phyloP scores from a whole-genome alignment of 2,797 vertebrate species.

The Pseudochirops cupreus region DNA sequence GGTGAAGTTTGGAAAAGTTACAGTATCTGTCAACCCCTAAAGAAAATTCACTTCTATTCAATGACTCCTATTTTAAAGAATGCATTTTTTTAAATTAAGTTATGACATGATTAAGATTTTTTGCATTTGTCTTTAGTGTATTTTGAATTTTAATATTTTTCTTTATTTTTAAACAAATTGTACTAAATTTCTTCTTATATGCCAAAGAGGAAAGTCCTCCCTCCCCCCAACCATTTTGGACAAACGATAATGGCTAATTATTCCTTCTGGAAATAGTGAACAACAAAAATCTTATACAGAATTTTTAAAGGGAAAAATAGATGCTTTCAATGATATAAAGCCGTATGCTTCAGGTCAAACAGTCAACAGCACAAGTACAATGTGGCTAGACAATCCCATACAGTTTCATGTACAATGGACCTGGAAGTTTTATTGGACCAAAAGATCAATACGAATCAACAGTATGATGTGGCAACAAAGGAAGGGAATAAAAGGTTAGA shows the following conservation, averaged over 20 bases:
- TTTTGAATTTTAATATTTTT: constrained; percentile 29
- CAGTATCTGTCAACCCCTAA: not conserved
- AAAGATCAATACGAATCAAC: not conserved
- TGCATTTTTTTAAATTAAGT: constrained; percentile 31
- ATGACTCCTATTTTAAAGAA: constrained; percentile 50
- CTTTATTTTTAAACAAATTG: constrained; percentile 54
- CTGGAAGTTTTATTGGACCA: not conserved
- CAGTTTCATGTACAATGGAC: not conserved
- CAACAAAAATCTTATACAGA: constrained; percentile 46
- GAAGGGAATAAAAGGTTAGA: not conserved
- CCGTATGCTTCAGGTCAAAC: not conserved
- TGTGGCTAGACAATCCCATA: not conserved
- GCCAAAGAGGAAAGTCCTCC: constrained; percentile 9
- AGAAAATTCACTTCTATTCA: not conserved
- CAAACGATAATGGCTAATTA: constrained; percentile 47
- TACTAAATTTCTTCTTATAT: constrained; percentile 51
- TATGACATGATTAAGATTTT: not conserved
- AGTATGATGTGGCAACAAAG: not conserved
- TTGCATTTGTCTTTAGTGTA: not conserved
- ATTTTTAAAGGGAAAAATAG: constrained; percentile 43
- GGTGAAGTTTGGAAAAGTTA: constrained; percentile 54
- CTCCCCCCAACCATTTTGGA: not conserved
- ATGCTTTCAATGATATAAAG: not conserved
- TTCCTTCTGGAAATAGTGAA: constrained; percentile 59
- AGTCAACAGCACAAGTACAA: not conserved